Evolutionary conservation across 2,888 invertebrate genomes (phyloP).

Genomic region (Eristalinus aeneus): DNA sequence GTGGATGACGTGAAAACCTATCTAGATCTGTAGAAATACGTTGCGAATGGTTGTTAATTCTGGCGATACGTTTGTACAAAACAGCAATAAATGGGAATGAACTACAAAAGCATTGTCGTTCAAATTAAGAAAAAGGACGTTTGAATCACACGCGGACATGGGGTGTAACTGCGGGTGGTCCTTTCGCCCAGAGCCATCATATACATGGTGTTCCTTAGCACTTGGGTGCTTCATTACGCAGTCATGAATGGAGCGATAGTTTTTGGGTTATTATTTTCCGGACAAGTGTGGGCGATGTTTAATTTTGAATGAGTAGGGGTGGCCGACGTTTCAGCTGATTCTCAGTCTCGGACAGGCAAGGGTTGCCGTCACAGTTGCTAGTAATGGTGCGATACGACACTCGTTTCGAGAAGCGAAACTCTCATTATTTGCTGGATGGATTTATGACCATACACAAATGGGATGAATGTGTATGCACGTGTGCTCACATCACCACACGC

Average conservation of each 20-base stretch:
- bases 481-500: slow-evolving; percentile 2
- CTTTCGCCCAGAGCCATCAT: slow-evolving; percentile 28
- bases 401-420: slow-evolving; percentile 30
- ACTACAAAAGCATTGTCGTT: slow-evolving; percentile 52
- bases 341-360: not conserved
- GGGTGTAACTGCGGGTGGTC: slow-evolving; percentile 10
- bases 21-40: not conserved
- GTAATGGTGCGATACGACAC: slow-evolving; percentile 15
- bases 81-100: slow-evolving; percentile 37
- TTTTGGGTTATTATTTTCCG: slow-evolving; percentile 64
- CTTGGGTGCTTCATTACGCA: slow-evolving; percentile 60
- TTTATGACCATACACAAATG: slow-evolving; percentile 45
- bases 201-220: slow-evolving; percentile 55
- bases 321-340: not conserved
- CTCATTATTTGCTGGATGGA: slow-evolving; percentile 39
- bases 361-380: slow-evolving; percentile 13
- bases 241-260: slow-evolving; percentile 60
- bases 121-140: slow-evolving; percentile 65
- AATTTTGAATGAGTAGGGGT: slow-evolving; percentile 40
- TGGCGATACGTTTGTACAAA: slow-evolving; percentile 39
- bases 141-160: slow-evolving; percentile 47
- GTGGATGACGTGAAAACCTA: not conserved
- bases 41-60: slow-evolving; percentile 47
- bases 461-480: not conserved
- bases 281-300: slow-evolving; percentile 52